Base-by-base conservation (phyloP, 1,140 invertebrate genomes). In the Diorhabda sublineata region DNA sequence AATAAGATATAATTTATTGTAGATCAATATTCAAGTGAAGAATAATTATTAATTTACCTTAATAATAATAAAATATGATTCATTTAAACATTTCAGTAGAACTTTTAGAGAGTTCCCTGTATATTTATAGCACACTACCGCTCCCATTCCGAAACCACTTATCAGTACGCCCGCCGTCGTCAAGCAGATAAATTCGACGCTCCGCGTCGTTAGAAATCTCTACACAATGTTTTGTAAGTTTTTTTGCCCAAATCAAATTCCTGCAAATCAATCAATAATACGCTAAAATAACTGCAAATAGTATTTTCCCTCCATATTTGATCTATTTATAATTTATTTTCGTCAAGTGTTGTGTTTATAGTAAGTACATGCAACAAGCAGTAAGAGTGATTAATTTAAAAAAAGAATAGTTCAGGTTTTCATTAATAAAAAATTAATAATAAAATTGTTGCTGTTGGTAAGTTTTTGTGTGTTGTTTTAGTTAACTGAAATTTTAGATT, bases 191-290 rank as follows among this genome's bases (percentile, higher is more conserved):
- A 56, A 9, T 57, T 58, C 52, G 45, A 45, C 64, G 64, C 4
- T 42, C 2, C 5, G 52, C 64, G 64, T 65, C 47, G 64, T 26
- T 44, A 5, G 5, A 45, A n/a, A 42, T 8, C 47, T 9, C 41
- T n/a, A 42, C 42, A 65, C 41, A 65, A 65, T 65, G 64, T 65
- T 65, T 58, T 65, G 64, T 65, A 65, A 65, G 64, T 65, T 65
- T 65, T 58, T 58, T 61, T 42, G 7, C 26, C 9, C 59, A 41
- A 41, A 41, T 43, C 26, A 8, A 8, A 41, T 42, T 42, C 4
- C 5, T n/a, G 11, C 42, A 42, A 41, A 8, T 56, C 26, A 43
- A 56, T 42, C 47, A 58, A 56, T n/a, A 56, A 6, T 43, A 58
- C 42, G 41, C 3, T 8, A 65, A 4, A 6, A 64, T 47, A 41